A percentile compares a stretch with the other conserved stretches of the same genome.
phyloP scores from a whole-genome alignment of 2,888 invertebrate genomes.

The Melikaiella ostensackeni region DNA sequence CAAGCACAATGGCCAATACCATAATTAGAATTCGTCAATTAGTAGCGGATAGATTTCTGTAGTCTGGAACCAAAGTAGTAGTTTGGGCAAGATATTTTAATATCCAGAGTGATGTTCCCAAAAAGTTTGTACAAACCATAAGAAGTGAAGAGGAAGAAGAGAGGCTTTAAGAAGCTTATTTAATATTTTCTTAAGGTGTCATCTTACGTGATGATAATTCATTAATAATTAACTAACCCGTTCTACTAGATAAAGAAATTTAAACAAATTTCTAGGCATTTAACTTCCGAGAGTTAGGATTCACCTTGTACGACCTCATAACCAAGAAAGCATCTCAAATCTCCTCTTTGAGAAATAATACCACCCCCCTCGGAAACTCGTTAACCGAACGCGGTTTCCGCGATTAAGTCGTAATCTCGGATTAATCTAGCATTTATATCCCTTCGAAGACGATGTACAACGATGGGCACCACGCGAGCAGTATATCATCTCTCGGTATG shows the following conservation, averaged over 20 bases:
- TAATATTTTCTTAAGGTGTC: no score
- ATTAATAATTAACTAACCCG: not conserved
- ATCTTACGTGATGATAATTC: not conserved
- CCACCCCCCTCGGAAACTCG: conserved; percentile 51
- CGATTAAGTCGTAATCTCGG: conserved; percentile 57
- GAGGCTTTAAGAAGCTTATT: no score
- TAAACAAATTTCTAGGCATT: not conserved
- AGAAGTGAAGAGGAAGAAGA: no score
- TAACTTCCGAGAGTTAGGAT: conserved; percentile 1
- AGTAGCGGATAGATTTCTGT: conserved; percentile 7
- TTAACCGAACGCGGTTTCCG: conserved; percentile 54
- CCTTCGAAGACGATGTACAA: conserved; percentile 39
- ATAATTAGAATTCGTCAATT: conserved; percentile 36
- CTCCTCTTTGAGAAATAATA: conserved; percentile 13
- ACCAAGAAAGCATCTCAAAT: not conserved
- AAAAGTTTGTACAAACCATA: not conserved
- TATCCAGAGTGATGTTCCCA: conserved; percentile 6
- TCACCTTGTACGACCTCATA: not conserved
- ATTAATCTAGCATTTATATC: conserved; percentile 59
- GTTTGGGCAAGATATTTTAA: conserved; percentile 30
- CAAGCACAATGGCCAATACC: conserved; percentile 28
- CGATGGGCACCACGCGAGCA: conserved; percentile 44
- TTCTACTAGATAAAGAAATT: not conserved
- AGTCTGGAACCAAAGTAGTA: conserved; percentile 27
- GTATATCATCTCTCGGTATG: conserved; percentile 50